phyloP scores from a whole-genome alignment of 2,797 vertebrate genomes.

The Chaetodon trifasciatus region DNA sequence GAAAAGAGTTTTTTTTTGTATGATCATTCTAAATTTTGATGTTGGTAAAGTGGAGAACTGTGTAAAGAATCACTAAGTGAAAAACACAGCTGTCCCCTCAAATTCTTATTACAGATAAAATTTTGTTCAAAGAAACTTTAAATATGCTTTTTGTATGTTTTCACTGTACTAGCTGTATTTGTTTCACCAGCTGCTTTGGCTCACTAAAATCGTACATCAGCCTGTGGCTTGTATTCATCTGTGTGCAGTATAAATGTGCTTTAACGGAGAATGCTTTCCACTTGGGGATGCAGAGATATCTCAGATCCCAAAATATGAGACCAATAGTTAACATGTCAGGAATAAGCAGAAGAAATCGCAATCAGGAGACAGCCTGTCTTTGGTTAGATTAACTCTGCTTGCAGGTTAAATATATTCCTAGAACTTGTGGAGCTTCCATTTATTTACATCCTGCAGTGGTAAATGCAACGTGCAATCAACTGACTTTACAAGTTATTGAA shows the following conservation, averaged over 20 bases:
- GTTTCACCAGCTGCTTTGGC: conserved; percentile 29
- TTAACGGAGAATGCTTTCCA: background rate
- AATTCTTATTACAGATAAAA: background rate
- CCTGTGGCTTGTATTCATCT: conserved; percentile 5
- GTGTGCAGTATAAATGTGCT: conserved; percentile 25
- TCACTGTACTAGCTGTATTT: conserved; percentile 17
- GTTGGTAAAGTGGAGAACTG: conserved; percentile 14
- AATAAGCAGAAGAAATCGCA: background rate
- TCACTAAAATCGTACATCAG: conserved; percentile 1
- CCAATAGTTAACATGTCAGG: too few species aligned
- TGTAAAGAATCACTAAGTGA: conserved; percentile 34
- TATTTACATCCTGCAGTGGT: background rate
- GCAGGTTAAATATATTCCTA: too few species aligned
- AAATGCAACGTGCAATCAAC: background rate
- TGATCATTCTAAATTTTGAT: conserved; percentile 3
- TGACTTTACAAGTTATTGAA: background rate
- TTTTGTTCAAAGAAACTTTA: conserved; percentile 8
- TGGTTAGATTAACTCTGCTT: background rate
- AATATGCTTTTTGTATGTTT: conserved; percentile 26
- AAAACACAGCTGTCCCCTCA: conserved; percentile 40
- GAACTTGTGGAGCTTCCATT: background rate
- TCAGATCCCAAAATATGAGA: background rate
- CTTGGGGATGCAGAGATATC: background rate
- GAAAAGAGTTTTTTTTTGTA: background rate
- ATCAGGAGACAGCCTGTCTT: background rate